phyloP scores from a whole-genome alignment of 1,140 invertebrate species.

The Ostrea edulis region DNA sequence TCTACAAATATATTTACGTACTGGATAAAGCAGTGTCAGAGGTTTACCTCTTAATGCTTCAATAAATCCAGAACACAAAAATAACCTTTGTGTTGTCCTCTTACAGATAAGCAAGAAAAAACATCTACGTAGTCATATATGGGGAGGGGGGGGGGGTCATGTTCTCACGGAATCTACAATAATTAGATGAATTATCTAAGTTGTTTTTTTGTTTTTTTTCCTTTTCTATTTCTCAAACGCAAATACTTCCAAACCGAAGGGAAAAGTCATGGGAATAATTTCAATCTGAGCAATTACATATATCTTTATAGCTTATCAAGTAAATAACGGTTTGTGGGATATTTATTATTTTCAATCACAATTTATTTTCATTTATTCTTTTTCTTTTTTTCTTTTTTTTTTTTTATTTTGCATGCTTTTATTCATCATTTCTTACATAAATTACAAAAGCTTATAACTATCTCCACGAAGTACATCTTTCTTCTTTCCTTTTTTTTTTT shows the following conservation, averaged over 20 bases:
- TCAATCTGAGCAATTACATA: background rate
- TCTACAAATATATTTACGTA: slow-evolving; percentile 18
- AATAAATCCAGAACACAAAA: background rate
- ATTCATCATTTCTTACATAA: too few relatives aligned
- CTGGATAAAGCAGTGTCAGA: background rate
- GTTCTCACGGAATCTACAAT: background rate
- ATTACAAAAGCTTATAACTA: too few relatives aligned
- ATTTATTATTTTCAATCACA: too few relatives aligned
- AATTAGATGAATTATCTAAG: background rate
- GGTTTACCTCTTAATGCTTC: background rate
- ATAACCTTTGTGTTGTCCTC: background rate
- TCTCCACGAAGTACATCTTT: too few relatives aligned
- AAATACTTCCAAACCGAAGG: background rate
- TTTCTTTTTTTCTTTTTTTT: too few relatives aligned
- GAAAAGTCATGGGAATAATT: slow-evolving; percentile 1
- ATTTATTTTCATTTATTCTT: too few relatives aligned
- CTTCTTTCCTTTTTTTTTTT: too few relatives aligned
- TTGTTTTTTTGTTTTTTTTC: background rate
- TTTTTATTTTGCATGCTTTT: too few relatives aligned
- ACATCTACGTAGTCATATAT: background rate
- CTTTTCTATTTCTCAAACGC: background rate
- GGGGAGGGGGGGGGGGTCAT: too few relatives aligned
- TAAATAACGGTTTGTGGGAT: background rate
- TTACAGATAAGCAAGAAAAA: background rate
- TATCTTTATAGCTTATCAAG: background rate